Evolutionary conservation across 53 echinoderm and acorn worm species (phyloP).

Genomic region (Crossaster papposus): DNA sequence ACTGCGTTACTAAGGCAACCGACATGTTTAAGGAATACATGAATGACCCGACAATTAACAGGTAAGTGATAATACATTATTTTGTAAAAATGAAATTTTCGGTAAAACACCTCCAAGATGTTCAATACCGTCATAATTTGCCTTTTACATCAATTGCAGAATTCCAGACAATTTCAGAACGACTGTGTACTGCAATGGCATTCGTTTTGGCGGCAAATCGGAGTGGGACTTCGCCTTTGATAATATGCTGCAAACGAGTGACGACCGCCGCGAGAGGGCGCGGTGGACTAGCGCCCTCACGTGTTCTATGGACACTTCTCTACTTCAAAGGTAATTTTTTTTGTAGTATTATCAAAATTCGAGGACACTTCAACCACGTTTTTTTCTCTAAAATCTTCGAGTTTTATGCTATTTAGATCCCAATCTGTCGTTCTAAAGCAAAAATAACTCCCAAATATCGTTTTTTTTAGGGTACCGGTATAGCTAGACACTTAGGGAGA

Average conservation of each 20-base stretch:
- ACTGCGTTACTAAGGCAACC: slow-evolving; percentile 65
- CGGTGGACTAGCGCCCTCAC: slow-evolving; percentile 62
- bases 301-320: slow-evolving; percentile 39
- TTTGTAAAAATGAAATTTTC: neutral
- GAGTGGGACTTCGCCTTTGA: slow-evolving; percentile 68
- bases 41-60: slow-evolving; percentile 35
- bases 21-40: slow-evolving; percentile 66
- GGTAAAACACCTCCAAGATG: neutral
- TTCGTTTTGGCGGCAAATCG: slow-evolving; percentile 60
- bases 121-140: neutral
- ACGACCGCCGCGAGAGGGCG: slow-evolving; percentile 35
- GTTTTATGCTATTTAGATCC: too few species aligned
- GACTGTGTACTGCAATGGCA: slow-evolving; percentile 79
- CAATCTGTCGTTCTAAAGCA: too few species aligned
- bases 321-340: slow-evolving; percentile 18
- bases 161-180: slow-evolving; percentile 69
- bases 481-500: too few species aligned
- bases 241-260: slow-evolving; percentile 42
- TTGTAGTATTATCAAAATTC: too few species aligned
- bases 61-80: slow-evolving; percentile 61
- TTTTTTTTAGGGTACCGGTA: too few species aligned
- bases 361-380: too few species aligned
- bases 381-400: too few species aligned
- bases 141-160: neutral
- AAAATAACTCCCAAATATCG: too few species aligned